Conservation (phyloP, 1,140 invertebrate species). For the Helicoverpa armigera region DNA sequence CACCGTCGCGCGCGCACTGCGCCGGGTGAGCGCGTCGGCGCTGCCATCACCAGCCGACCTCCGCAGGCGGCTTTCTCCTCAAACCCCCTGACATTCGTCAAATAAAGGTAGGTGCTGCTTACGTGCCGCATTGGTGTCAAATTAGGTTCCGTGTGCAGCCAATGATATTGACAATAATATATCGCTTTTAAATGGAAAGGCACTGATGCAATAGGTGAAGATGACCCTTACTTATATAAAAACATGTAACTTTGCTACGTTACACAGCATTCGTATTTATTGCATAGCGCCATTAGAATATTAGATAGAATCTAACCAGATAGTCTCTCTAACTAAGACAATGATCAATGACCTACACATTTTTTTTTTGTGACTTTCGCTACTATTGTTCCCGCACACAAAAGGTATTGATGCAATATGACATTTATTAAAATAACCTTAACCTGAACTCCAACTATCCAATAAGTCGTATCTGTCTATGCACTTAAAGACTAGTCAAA, state of each 20-base stretch:
- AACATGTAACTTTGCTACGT: not conserved
- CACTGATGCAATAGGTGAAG: constrained; percentile 32
- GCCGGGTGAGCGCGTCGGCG: constrained; percentile 55
- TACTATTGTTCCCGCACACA: no score
- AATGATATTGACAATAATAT: constrained; percentile 31
- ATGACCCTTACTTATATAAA: constrained; percentile 24
- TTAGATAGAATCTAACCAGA: no score
- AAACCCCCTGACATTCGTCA: constrained; percentile 54
- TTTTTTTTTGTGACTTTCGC: no score
- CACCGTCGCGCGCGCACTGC: constrained; percentile 80
- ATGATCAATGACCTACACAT: no score
- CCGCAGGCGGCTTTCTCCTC: constrained; percentile 80
- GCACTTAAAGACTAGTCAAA: no score
- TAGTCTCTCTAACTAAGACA: no score
- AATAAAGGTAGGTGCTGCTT: constrained; percentile 42
- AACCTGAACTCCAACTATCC: no score
- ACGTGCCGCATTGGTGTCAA: constrained; percentile 42
- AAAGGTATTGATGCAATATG: no score
- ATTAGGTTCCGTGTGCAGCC: constrained; percentile 44
- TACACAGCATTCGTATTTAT: not conserved
- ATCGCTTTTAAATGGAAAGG: constrained; percentile 31
- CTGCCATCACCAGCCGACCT: constrained; percentile 69
- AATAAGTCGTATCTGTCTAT: no score
- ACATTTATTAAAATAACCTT: no score
- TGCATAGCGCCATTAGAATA: not conserved